phyloP scores from a whole-genome alignment of 2,888 invertebrate genomes.

The Ormyrus pomaceus region DNA sequence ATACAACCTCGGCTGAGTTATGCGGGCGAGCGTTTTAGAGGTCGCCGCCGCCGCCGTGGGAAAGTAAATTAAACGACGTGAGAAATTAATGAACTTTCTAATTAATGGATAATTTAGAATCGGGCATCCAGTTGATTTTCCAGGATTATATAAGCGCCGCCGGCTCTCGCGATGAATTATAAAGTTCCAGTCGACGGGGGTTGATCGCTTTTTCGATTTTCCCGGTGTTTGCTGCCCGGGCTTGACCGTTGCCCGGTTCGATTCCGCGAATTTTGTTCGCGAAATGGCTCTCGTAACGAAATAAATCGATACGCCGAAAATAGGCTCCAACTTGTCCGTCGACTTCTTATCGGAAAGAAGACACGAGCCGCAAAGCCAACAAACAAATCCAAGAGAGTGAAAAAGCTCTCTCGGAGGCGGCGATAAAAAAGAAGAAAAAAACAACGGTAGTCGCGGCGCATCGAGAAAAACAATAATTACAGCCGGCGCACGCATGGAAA shows the following conservation, averaged over 20 bases:
- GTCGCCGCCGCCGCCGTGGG: constrained; percentile 19
- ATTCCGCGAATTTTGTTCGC: too few species aligned
- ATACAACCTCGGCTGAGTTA: background rate
- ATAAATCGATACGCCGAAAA: background rate
- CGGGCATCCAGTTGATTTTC: constrained; percentile 16
- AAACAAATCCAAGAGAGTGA: background rate
- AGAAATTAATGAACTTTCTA: constrained; percentile 50
- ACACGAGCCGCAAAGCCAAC: background rate
- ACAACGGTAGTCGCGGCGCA: background rate
- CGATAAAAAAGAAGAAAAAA: background rate
- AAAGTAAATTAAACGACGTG: constrained; percentile 40
- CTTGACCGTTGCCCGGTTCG: too few species aligned
- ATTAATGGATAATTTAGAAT: constrained; percentile 46
- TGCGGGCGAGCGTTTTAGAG: background rate
- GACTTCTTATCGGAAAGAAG: background rate
- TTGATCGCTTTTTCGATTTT: background rate
- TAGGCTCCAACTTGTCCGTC: background rate
- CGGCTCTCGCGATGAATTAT: background rate
- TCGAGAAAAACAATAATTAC: constrained; percentile 39
- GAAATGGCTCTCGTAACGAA: background rate
- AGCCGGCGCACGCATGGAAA: background rate
- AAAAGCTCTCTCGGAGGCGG: background rate
- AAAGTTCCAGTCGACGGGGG: background rate
- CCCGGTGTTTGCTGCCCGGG: too few species aligned
- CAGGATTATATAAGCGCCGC: background rate